Evolutionary conservation across 2,113 vertebrate genomes (phyloP), one percentile per base, ranked within the genome.

Genomic region (Macroglossus sobrinus): DNA sequence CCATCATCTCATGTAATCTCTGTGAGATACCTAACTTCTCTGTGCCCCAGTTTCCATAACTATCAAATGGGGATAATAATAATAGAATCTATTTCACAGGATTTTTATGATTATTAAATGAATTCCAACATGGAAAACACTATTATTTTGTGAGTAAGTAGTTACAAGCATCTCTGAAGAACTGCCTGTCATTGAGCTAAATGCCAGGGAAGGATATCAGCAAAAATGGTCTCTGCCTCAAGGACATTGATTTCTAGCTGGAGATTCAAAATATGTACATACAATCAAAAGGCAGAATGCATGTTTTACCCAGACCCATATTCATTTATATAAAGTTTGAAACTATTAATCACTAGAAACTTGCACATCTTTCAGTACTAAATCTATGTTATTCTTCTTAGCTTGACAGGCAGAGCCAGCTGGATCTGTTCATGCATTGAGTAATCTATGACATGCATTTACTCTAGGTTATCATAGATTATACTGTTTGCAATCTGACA

Each of bases 271-370:
- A 35, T 4, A 75, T 26, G n/a, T 13, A 55, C 3, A 55, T 43
- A 30, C 4, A 63, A 40, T 50, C 15, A 28, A 5, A 45, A 15
- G 24, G 57, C 47, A 50, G 33, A 40, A 45, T n/a, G 21, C 8
- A 12, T 50, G 19, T 35, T 47, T 84, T 71, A 72, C 64, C 19
- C 40, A 92, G 79, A 76, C 7, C 53, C 35, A 76, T n/a, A 47
- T 13, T 59, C 5, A 61, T 84, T 90, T 64, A 18, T 59, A 28
- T 53, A 85, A 89, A 81, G 28, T 80, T 38, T 84, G 43, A 90
- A 93, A 50, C 45, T 84, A 53, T 69, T 78, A 57, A 93, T 84
- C 69, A 96, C 16, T 87, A 84, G 82, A 90, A 26, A 88, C 64
- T 66, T 84, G 16, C 43, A 94, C 81, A 85, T 63, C 24, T 24